These are phyloP conservation scores for Merluccius polli DNA, from an alignment of 2,797 vertebrate genomes.

Conservation along the genomic window DNA sequence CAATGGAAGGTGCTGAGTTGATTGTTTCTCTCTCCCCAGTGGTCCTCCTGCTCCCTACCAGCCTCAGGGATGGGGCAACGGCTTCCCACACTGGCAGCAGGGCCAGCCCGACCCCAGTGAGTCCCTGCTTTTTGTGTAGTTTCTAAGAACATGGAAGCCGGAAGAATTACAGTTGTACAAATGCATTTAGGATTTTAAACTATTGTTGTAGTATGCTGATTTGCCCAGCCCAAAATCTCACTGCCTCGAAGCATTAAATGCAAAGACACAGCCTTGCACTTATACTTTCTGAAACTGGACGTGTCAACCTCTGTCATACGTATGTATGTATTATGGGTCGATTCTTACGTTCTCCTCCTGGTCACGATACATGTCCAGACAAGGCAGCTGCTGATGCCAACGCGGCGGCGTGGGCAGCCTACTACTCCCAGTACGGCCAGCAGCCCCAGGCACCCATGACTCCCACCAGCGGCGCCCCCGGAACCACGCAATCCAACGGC, in stretches of 20 bases:
- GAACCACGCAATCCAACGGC: conserved; percentile 90
- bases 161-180: background rate
- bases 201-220: background rate
- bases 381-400: conserved; percentile 97
- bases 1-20: background rate
- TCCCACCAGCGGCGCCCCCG: conserved; percentile 85
- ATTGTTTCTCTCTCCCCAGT: conserved; percentile 58
- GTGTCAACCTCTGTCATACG: too few relatives aligned
- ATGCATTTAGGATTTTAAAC: background rate
- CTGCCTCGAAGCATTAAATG: too few relatives aligned
- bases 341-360: background rate
- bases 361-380: conserved; percentile 68
- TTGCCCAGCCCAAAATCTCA: background rate
- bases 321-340: background rate
- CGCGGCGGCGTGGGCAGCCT: conserved; percentile 97
- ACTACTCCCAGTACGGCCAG: conserved; percentile 97
- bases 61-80: conserved; percentile 97
- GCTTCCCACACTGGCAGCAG: conserved; percentile 97
- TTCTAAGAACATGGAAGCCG: background rate
- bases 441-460: conserved; percentile 96
- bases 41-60: conserved; percentile 95
- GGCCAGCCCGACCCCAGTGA: conserved; percentile 96
- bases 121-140: conserved; percentile 28
- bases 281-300: too few relatives aligned
- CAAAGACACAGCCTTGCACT: too few relatives aligned